These are phyloP conservation scores for Tetragonula carbonaria DNA, from an alignment of 2,888 invertebrate species.

Conservation along the genomic window DNA sequence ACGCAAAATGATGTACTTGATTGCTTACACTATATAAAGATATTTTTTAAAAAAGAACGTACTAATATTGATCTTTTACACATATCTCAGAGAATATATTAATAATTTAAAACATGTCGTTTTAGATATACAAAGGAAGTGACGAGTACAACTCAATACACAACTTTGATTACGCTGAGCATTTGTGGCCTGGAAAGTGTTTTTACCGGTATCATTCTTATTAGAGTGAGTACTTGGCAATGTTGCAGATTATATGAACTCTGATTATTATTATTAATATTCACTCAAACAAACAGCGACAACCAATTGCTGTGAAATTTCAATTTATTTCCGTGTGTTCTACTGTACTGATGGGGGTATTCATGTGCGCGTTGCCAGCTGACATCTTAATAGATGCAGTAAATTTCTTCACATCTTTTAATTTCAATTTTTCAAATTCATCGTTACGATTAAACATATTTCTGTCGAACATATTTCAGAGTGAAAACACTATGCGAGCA, in stretches of 20 bases:
- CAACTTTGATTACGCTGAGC: constrained; percentile 29
- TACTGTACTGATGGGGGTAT: constrained; percentile 65
- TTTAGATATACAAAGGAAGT: constrained; percentile 48
- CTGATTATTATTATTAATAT: neutral
- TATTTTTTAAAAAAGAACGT: too few relatives aligned
- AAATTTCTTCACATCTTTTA: neutral
- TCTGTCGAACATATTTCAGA: constrained; percentile 25
- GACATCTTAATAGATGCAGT: constrained; percentile 69
- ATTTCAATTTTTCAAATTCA: neutral
- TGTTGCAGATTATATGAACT: too few relatives aligned
- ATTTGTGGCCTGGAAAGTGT: constrained; percentile 20
- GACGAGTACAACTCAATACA: constrained; percentile 8
- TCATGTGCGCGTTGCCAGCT: constrained; percentile 73
- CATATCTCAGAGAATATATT: too few relatives aligned
- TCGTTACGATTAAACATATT: neutral
- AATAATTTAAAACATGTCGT: neutral
- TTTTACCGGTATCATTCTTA: constrained; percentile 37
- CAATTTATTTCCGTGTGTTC: constrained; percentile 61
- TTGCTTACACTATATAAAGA: too few relatives aligned
- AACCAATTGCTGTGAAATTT: constrained; percentile 61
- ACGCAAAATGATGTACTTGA: too few relatives aligned
- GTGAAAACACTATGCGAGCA: constrained; percentile 7
- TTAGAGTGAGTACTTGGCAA: constrained; percentile 44
- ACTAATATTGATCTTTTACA: too few relatives aligned
- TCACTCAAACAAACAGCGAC: constrained; percentile 41